Evolutionary conservation across 2,888 invertebrate genomes (phyloP).

Genomic region (Caenorhabditis sp.): DNA sequence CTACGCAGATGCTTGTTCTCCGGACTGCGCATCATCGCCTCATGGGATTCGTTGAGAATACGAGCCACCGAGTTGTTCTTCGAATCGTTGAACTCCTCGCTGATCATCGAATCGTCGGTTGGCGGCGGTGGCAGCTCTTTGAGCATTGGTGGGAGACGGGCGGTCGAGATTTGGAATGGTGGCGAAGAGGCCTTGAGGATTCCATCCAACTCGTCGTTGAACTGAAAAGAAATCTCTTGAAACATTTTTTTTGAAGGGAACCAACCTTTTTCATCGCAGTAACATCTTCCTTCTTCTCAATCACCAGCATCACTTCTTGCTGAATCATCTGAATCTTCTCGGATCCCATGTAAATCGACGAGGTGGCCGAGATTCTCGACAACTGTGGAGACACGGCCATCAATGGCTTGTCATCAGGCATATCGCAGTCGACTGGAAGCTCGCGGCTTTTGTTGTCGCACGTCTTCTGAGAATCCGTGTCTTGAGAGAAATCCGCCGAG

Average conservation of each 20-base stretch:
- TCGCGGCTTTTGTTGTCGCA: constrained; percentile 51
- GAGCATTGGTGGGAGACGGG: constrained; percentile 61
- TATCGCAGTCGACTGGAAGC: constrained; percentile 51
- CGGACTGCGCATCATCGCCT: constrained; percentile 51
- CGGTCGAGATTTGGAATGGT: constrained; percentile 60
- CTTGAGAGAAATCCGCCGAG: constrained; percentile 34
- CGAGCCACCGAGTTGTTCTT: constrained; percentile 59
- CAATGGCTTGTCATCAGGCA: constrained; percentile 1
- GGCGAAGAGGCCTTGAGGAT: constrained; percentile 55
- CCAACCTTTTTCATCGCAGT: constrained; percentile 38
- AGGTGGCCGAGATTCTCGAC: constrained; percentile 21
- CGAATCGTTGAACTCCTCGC: constrained; percentile 57
- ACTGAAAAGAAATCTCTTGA: not conserved
- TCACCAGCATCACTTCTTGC: constrained; percentile 8
- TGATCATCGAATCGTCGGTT: constrained; percentile 40
- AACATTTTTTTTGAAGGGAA: too few relatives aligned
- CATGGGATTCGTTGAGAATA: constrained; percentile 61
- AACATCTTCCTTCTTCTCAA: constrained; percentile 11
- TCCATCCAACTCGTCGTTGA: constrained; percentile 54
- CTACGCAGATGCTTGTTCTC: constrained; percentile 62
- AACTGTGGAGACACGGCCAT: constrained; percentile 12
- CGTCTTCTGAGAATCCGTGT: constrained; percentile 40
- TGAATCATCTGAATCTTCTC: constrained; percentile 10
- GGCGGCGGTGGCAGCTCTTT: constrained; percentile 41
- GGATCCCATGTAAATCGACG: constrained; percentile 40